phyloP scores from a whole-genome alignment of 2,888 invertebrate species.

The Schizaphis graminum region DNA sequence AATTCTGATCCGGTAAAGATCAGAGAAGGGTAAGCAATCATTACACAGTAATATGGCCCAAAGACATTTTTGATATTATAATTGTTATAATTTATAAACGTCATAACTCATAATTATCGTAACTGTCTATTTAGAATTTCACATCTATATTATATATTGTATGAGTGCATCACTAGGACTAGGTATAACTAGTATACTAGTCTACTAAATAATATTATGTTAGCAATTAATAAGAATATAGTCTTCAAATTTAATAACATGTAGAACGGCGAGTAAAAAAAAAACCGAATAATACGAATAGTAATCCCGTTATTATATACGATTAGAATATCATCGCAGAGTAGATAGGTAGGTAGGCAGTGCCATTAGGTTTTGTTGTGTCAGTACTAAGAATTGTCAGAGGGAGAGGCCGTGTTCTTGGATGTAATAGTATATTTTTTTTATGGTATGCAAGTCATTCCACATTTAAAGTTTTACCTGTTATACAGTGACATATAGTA shows the following conservation, averaged over 20 bases:
- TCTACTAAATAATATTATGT: background rate
- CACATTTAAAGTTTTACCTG: background rate
- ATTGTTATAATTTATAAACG: background rate
- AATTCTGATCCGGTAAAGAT: background rate
- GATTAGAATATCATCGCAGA: background rate
- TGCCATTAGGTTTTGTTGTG: background rate
- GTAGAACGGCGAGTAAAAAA: background rate
- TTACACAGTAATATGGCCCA: background rate
- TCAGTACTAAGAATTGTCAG: background rate
- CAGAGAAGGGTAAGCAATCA: background rate
- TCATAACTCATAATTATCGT: too few relatives aligned
- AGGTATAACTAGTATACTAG: too few relatives aligned
- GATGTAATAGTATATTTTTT: constrained; percentile 3
- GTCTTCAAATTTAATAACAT: background rate
- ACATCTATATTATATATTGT: background rate
- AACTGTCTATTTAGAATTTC: background rate
- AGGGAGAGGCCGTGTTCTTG: background rate
- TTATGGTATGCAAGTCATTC: constrained; percentile 36
- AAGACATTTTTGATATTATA: background rate
- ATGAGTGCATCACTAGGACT: background rate
- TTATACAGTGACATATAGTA: background rate
- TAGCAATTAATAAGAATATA: background rate
- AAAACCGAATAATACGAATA: background rate
- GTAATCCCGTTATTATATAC: background rate
- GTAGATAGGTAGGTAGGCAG: background rate